These are phyloP conservation scores for Prionailurus viverrinus DNA, from an alignment of 2,113 vertebrate species.

Conservation along the genomic window DNA sequence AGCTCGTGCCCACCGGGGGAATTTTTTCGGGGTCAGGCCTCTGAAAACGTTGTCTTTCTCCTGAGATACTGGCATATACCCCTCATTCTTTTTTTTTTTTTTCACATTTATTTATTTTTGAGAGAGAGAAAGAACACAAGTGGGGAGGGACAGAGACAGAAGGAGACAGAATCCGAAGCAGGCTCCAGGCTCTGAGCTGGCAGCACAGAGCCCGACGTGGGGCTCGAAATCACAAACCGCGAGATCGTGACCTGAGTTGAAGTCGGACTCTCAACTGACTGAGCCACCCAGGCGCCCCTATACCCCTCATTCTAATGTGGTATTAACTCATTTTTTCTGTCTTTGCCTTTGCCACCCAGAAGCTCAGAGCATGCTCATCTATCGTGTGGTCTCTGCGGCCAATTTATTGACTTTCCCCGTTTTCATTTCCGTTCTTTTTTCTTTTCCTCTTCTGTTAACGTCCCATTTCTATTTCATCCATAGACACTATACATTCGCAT, in stretches of 20 bases:
- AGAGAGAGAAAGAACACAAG: no score
- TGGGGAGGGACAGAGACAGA: no score
- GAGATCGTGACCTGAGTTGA: no score
- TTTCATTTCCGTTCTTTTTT: not conserved
- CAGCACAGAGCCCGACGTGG: no score
- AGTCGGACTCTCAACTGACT: no score
- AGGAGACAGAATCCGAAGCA: no score
- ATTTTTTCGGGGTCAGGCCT: not conserved
- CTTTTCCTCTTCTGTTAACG: not conserved
- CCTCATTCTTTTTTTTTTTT: not conserved
- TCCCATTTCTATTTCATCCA: not conserved
- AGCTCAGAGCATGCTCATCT: not conserved
- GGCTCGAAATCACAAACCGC: no score
- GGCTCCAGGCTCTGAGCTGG: no score
- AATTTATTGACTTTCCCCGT: not conserved
- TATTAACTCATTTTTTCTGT: not conserved
- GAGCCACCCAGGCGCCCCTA: no score
- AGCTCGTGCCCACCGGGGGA: not conserved
- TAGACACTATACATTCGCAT: not conserved
- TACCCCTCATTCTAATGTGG: not conserved
- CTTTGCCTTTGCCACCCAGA: not conserved
- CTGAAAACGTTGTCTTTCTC: not conserved
- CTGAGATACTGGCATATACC: not conserved
- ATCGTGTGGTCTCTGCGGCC: not conserved
- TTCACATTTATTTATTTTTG: no score